These are phyloP conservation scores for Tor tambroides DNA, from an alignment of 2,113 vertebrate genomes.

Conservation along the genomic window DNA sequence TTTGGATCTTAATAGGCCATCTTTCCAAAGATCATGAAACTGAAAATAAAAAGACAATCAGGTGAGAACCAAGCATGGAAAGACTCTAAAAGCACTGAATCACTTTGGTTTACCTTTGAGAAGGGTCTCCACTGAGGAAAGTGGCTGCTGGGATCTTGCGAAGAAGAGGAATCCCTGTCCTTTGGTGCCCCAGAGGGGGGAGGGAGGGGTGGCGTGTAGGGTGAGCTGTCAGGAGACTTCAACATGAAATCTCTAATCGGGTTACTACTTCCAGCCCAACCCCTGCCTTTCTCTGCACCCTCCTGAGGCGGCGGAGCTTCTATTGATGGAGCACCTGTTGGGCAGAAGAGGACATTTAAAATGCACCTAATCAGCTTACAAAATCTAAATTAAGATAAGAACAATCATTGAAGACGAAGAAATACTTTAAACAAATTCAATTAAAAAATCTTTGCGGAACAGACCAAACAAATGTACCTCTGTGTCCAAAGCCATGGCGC, in stretches of 20 bases:
- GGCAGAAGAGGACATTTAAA: background rate
- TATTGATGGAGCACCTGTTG: constrained; percentile 66
- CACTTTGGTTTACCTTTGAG: constrained; percentile 63
- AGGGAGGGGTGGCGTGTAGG: background rate
- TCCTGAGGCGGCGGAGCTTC: constrained; percentile 59
- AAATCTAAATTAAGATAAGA: background rate
- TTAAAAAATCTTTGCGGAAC: too few relatives aligned
- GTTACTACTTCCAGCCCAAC: constrained; percentile 56
- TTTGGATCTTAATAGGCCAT: constrained; percentile 44
- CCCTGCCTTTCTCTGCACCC: constrained; percentile 20
- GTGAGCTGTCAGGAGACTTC: constrained; percentile 60
- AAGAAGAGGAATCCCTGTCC: constrained; percentile 37
- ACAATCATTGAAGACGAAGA: too few relatives aligned
- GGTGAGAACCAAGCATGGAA: too few relatives aligned
- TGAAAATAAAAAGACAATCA: constrained; percentile 41
- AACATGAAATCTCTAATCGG: constrained; percentile 77
- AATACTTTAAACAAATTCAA: too few relatives aligned
- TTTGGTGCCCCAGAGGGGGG: constrained; percentile 31
- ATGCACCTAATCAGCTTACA: background rate
- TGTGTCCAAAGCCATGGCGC: constrained; percentile 50
- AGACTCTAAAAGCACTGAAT: background rate
- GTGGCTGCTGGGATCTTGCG: constrained; percentile 47
- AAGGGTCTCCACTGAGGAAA: constrained; percentile 66
- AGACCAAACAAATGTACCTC: constrained; percentile 55
- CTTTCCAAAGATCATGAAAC: constrained; percentile 71